These are phyloP conservation scores for Zaprionus vittiger DNA, from an alignment of 1,140 invertebrate genomes.

Conservation along the genomic window DNA sequence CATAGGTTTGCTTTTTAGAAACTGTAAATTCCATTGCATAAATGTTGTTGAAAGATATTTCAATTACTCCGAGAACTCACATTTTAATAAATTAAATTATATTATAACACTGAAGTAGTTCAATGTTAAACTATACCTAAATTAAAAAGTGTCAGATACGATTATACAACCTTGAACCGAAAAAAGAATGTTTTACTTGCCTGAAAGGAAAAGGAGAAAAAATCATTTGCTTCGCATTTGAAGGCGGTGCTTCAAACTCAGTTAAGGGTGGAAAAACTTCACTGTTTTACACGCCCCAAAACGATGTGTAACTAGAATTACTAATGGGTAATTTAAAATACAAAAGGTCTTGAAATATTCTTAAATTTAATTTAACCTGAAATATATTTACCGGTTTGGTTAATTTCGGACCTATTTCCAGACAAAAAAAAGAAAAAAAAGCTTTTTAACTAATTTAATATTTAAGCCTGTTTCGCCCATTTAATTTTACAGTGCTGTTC, in stretches of 20 bases:
- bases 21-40: conserved; percentile 78
- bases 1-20: conserved; percentile 68
- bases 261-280: conserved; percentile 63
- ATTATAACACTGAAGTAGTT: conserved; percentile 56
- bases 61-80: conserved; percentile 49
- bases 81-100: conserved; percentile 62
- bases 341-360: background rate
- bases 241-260: conserved; percentile 57
- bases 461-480: too few species aligned
- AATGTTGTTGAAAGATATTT: conserved; percentile 42
- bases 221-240: conserved; percentile 62
- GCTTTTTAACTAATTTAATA: too few species aligned
- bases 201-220: conserved; percentile 64
- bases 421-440: too few species aligned
- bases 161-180: conserved; percentile 67
- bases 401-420: too few species aligned
- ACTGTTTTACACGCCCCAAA: background rate
- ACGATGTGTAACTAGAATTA: background rate
- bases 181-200: conserved; percentile 66
- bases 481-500: too few species aligned
- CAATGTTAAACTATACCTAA: conserved; percentile 71
- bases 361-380: too few species aligned
- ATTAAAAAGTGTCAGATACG: conserved; percentile 75
- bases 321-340: background rate
- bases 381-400: too few species aligned